These are phyloP conservation scores for Mycetomoellerius zeteki DNA, from an alignment of 1,140 invertebrate species.

Conservation along the genomic window DNA sequence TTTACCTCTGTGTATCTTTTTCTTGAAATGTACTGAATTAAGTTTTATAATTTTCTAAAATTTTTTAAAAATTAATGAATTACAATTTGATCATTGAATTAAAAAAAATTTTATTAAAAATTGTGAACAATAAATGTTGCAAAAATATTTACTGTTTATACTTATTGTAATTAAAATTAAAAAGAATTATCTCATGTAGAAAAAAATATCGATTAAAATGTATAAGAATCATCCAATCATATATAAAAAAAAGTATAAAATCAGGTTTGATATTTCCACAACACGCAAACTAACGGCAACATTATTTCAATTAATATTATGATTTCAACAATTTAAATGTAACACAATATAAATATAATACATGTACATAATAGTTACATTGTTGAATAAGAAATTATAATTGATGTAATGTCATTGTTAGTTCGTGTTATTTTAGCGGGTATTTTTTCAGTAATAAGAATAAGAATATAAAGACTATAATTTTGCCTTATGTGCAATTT, in stretches of 20 bases:
- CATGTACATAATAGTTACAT: too few relatives aligned
- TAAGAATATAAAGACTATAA: neutral
- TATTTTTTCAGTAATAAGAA: neutral
- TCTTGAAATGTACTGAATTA: neutral
- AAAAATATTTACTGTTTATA: too few relatives aligned
- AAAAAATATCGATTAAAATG: neutral
- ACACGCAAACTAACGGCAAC: too few relatives aligned
- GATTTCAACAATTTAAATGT: too few relatives aligned
- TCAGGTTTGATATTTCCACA: too few relatives aligned
- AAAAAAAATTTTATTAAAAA: neutral
- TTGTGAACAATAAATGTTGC: neutral
- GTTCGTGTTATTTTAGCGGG: too few relatives aligned
- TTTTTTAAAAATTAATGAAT: neutral
- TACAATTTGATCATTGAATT: neutral
- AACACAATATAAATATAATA: too few relatives aligned
- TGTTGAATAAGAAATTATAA: too few relatives aligned
- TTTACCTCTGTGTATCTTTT: too few relatives aligned
- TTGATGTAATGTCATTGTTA: too few relatives aligned
- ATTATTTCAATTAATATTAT: too few relatives aligned
- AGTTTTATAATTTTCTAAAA: neutral
- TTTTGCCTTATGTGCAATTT: neutral
- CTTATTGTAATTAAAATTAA: neutral
- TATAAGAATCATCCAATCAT: neutral
- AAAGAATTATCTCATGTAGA: neutral
- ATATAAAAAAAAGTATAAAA: neutral